phyloP scores from a whole-genome alignment of 1,140 invertebrate species.

The Orius insidiosus region DNA sequence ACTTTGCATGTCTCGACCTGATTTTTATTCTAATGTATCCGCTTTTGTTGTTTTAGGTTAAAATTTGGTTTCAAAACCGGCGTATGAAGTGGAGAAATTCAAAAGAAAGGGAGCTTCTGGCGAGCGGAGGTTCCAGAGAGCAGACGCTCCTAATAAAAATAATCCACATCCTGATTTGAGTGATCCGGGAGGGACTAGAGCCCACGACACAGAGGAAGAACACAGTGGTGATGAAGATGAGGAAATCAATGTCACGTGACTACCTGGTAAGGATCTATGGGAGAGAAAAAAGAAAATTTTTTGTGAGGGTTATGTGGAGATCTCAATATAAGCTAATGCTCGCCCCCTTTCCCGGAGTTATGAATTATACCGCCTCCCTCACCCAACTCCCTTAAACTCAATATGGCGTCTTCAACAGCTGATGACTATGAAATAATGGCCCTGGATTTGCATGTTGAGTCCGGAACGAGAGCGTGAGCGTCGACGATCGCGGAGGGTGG shows the following conservation, averaged over 20 bases:
- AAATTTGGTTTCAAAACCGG: slow-evolving; percentile 92
- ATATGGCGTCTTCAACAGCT: slow-evolving; percentile 17
- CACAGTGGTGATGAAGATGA: slow-evolving; percentile 17
- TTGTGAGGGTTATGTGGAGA: not conserved
- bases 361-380: slow-evolving; percentile 9
- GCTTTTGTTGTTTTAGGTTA: slow-evolving; percentile 52
- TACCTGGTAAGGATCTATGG: slow-evolving; percentile 1
- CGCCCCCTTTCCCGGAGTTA: not conserved
- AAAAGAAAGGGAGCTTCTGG: slow-evolving; percentile 86
- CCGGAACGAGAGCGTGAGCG: not conserved
- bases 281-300: not conserved
- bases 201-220: not conserved
- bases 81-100: slow-evolving; percentile 96
- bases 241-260: slow-evolving; percentile 21
- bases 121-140: slow-evolving; percentile 78
- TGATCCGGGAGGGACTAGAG: slow-evolving; percentile 46
- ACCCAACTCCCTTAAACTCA: slow-evolving; percentile 15
- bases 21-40: too few relatives aligned
- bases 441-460: slow-evolving; percentile 16
- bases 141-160: slow-evolving; percentile 93
- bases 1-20: not conserved
- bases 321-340: too few relatives aligned
- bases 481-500: not conserved
- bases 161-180: slow-evolving; percentile 92
- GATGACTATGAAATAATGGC: slow-evolving; percentile 19